phyloP scores from a whole-genome alignment of 2,113 vertebrate genomes.

The Prinia subflava region DNA sequence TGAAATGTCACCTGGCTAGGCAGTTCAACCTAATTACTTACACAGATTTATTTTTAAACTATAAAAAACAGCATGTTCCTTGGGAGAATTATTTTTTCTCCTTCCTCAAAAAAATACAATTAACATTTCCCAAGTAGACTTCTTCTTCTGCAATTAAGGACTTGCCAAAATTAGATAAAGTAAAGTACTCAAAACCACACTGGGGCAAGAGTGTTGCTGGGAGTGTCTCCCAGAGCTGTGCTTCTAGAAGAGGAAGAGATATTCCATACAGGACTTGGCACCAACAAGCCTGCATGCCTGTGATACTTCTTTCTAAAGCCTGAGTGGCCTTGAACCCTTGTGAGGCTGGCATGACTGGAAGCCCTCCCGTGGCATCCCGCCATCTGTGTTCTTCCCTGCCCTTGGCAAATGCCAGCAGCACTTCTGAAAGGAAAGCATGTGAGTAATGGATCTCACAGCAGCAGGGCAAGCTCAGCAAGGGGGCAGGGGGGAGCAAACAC shows the following conservation, averaged over 20 bases:
- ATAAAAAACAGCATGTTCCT: background rate
- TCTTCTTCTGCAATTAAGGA: constrained; percentile 6
- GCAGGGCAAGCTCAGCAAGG: background rate
- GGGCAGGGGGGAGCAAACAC: background rate
- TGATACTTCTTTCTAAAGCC: background rate
- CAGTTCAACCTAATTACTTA: background rate
- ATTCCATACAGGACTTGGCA: background rate
- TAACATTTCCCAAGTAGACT: background rate
- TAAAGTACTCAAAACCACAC: background rate
- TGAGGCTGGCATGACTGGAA: background rate
- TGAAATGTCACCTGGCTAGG: constrained; percentile 19
- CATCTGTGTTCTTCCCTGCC: background rate
- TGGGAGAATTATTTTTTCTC: background rate
- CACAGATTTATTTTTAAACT: background rate
- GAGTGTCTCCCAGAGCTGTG: background rate
- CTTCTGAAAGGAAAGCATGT: background rate
- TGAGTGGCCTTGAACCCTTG: background rate
- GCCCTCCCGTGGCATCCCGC: background rate
- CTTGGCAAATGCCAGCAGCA: background rate
- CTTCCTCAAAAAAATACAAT: background rate
- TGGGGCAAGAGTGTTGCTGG: background rate
- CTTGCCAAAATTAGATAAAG: background rate
- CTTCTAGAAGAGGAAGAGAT: background rate
- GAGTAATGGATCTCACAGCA: background rate
- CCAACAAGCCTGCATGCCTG: background rate